Conservation (phyloP, 1,140 invertebrate genomes). For the Epicauta chinensis region DNA sequence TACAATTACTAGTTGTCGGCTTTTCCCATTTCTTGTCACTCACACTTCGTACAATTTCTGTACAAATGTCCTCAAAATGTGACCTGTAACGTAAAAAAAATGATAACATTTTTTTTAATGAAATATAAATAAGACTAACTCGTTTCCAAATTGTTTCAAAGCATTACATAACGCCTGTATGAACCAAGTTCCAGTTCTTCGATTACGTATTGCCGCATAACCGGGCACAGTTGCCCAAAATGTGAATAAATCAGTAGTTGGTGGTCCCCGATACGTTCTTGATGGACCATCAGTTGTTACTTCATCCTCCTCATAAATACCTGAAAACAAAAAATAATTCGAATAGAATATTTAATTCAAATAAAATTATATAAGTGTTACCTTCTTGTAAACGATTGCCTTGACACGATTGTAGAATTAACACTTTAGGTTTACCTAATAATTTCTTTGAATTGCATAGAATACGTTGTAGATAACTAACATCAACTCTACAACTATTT, state of each 20-base stretch:
- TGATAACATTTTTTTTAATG: too few relatives aligned
- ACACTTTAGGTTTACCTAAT: conserved; percentile 30
- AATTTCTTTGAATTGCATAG: conserved; percentile 25
- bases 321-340: not conserved
- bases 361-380: conserved; percentile 6
- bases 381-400: conserved; percentile 31
- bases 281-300: conserved; percentile 6
- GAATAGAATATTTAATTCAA: not conserved
- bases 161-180: conserved; percentile 62
- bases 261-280: conserved; percentile 49
- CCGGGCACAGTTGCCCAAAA: conserved; percentile 67
- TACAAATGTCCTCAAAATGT: conserved; percentile 33
- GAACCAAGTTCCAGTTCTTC: conserved; percentile 67
- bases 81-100: conserved; percentile 14
- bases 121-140: conserved; percentile 26
- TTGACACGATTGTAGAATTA: conserved; percentile 37
- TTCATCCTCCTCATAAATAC: conserved; percentile 9
- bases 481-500: conserved; percentile 32
- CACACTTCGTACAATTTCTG: conserved; percentile 21
- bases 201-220: conserved; percentile 68
- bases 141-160: conserved; percentile 47
- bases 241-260: conserved; percentile 64
- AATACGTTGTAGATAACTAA: conserved; percentile 24
- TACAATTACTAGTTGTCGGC: too few relatives aligned
- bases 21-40: conserved; percentile 22